These are phyloP conservation scores for Cantharis lateralis DNA, from an alignment of 2,888 invertebrate species.

Conservation along the genomic window DNA sequence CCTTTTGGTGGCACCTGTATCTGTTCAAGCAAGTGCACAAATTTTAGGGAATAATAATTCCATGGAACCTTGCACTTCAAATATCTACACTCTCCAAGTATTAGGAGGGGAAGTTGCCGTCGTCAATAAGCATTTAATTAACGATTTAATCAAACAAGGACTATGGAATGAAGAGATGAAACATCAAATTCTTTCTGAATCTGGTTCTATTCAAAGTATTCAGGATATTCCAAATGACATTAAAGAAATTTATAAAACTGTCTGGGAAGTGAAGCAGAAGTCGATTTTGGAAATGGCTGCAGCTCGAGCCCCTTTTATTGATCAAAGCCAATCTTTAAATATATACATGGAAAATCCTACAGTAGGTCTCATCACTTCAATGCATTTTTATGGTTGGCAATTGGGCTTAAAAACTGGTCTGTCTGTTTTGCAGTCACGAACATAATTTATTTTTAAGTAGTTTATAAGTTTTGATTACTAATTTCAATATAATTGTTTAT, in stretches of 20 bases:
- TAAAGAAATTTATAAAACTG: slow-evolving; percentile 90
- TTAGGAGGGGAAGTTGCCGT: slow-evolving; percentile 95
- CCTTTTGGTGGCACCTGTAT: slow-evolving; percentile 91
- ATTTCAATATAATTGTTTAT: not conserved
- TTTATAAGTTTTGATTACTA: not conserved
- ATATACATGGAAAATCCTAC: slow-evolving; percentile 95
- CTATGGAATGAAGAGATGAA: slow-evolving; percentile 97
- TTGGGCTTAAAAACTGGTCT: slow-evolving; percentile 97
- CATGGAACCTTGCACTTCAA: slow-evolving; percentile 97
- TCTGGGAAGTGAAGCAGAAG: slow-evolving; percentile 97
- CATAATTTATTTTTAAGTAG: not conserved
- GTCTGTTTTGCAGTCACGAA: slow-evolving; percentile 64
- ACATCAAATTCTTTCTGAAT: slow-evolving; percentile 86
- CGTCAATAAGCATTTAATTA: slow-evolving; percentile 93
- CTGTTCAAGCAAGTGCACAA: slow-evolving; percentile 98
- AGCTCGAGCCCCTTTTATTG: slow-evolving; percentile 96
- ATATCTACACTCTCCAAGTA: slow-evolving; percentile 93
- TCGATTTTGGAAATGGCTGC: slow-evolving; percentile 95
- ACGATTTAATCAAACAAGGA: slow-evolving; percentile 87
- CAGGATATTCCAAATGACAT: slow-evolving; percentile 82
- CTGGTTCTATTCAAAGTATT: slow-evolving; percentile 92
- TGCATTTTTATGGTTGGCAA: slow-evolving; percentile 99
- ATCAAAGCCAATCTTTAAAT: slow-evolving; percentile 98
- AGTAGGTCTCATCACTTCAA: slow-evolving; percentile 92
- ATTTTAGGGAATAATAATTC: slow-evolving; percentile 99